Conservation (phyloP, 2,888 invertebrate species). For the Thereva unica region DNA sequence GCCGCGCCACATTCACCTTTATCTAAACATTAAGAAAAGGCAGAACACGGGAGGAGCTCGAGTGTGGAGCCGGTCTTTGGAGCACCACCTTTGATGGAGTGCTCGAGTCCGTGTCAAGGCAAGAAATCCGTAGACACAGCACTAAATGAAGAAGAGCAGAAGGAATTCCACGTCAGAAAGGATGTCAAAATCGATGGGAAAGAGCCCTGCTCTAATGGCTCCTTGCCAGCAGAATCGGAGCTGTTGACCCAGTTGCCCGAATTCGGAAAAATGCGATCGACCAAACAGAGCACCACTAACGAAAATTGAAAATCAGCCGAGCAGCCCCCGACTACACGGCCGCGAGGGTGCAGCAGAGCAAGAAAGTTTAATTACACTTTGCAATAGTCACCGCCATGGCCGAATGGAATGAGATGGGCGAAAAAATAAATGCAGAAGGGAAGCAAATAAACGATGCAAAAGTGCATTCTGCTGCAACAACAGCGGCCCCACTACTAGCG, state of each 20-base stretch:
- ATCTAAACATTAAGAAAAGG: too few relatives aligned
- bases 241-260: conserved; percentile 34
- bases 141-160: not conserved
- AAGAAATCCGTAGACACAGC: not conserved
- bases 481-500: conserved; percentile 19
- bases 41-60: too few relatives aligned
- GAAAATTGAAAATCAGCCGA: conserved; percentile 14
- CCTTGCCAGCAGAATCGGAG: conserved; percentile 16
- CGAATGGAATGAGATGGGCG: conserved; percentile 13
- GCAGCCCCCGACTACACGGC: conserved; percentile 2
- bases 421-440: conserved; percentile 9
- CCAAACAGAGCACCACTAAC: conserved; percentile 26
- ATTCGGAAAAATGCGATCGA: conserved; percentile 31
- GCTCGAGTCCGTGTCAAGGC: conserved; percentile 15
- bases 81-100: conserved; percentile 10
- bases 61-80: not conserved
- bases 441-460: conserved; percentile 4
- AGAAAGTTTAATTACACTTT: conserved; percentile 26
- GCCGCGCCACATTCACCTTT: too few relatives aligned
- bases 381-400: conserved; percentile 14
- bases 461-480: conserved; percentile 7
- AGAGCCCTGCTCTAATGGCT: conserved; percentile 15
- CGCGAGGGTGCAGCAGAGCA: not conserved
- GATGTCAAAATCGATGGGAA: conserved; percentile 29
- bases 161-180: conserved; percentile 8